Evolutionary conservation across 1,140 invertebrate species (phyloP).

Genomic region (Drosophila punjabiensis): DNA sequence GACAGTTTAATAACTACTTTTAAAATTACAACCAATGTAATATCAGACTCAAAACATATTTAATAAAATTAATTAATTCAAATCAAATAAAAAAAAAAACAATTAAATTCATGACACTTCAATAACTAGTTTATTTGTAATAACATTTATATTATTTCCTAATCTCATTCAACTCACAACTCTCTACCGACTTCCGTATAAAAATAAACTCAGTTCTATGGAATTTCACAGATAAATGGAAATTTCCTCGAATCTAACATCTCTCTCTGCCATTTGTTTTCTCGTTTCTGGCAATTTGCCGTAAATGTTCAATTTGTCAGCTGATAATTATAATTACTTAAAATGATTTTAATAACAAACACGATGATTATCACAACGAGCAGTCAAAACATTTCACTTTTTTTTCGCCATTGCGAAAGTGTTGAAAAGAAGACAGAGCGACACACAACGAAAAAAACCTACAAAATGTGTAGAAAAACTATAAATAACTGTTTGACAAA

Average conservation of each 20-base stretch:
- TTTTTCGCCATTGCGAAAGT: slow-evolving; percentile 72
- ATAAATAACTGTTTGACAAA: slow-evolving; percentile 46
- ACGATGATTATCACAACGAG: slow-evolving; percentile 57
- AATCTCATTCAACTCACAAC: not conserved
- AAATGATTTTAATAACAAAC: slow-evolving; percentile 69
- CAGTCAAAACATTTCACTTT: slow-evolving; percentile 61
- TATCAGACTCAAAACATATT: no score
- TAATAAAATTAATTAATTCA: not conserved
- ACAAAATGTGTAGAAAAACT: slow-evolving; percentile 39
- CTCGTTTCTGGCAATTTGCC: slow-evolving; percentile 26
- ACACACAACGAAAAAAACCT: slow-evolving; percentile 15
- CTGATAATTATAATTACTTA: slow-evolving; percentile 57
- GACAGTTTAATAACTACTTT: not conserved
- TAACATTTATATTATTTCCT: not conserved
- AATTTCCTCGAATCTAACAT: slow-evolving; percentile 18
- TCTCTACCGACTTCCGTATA: not conserved
- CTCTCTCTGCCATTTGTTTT: slow-evolving; percentile 8
- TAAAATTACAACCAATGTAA: not conserved
- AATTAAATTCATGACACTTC: not conserved
- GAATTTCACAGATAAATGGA: slow-evolving; percentile 18
- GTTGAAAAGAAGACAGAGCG: slow-evolving; percentile 56
- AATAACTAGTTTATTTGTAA: not conserved
- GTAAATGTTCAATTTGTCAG: slow-evolving; percentile 31
- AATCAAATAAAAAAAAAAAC: not conserved
- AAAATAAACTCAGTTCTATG: slow-evolving; percentile 1